These are phyloP conservation scores for Agrilus planipennis DNA, from an alignment of 1,140 invertebrate species.

Conservation along the genomic window DNA sequence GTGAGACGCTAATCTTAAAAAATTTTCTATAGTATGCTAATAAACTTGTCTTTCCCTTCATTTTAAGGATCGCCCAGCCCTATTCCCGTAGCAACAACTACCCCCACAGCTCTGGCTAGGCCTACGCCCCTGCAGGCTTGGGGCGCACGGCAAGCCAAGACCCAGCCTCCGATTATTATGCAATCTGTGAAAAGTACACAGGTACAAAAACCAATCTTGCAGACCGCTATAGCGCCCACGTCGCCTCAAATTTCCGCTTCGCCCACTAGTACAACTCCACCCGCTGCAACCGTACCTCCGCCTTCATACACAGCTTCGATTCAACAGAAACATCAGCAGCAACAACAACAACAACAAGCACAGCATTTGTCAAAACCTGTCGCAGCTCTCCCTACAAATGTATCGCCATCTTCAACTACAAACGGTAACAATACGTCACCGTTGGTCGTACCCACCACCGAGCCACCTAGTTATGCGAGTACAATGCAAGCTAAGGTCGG, in stretches of 20 bases:
- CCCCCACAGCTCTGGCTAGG: conserved; percentile 48
- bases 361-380: conserved; percentile 40
- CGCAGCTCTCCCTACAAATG: conserved; percentile 40
- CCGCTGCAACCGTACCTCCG: conserved; percentile 50
- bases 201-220: conserved; percentile 84
- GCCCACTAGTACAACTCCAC: conserved; percentile 30
- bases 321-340: conserved; percentile 47
- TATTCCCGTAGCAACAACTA: conserved; percentile 53
- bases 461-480: conserved; percentile 82
- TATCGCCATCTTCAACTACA: conserved; percentile 20
- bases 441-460: conserved; percentile 62
- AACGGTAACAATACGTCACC: too few species aligned
- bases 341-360: conserved; percentile 30
- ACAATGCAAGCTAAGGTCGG: conserved; percentile 86
- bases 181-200: conserved; percentile 90
- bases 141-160: conserved; percentile 69
- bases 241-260: conserved; percentile 49
- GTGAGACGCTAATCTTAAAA: too few species aligned
- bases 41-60: too few species aligned
- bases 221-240: conserved; percentile 84
- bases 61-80: conserved; percentile 76
- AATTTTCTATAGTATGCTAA: too few species aligned
- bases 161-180: conserved; percentile 89
- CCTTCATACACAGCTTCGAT: conserved; percentile 71
- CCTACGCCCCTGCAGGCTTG: conserved; percentile 64